A percentile compares a stretch with the other conserved stretches of the same genome.
These are phyloP conservation scores for Felis chaus DNA, from an alignment of 2,113 vertebrate genomes.

Conservation along the genomic window DNA sequence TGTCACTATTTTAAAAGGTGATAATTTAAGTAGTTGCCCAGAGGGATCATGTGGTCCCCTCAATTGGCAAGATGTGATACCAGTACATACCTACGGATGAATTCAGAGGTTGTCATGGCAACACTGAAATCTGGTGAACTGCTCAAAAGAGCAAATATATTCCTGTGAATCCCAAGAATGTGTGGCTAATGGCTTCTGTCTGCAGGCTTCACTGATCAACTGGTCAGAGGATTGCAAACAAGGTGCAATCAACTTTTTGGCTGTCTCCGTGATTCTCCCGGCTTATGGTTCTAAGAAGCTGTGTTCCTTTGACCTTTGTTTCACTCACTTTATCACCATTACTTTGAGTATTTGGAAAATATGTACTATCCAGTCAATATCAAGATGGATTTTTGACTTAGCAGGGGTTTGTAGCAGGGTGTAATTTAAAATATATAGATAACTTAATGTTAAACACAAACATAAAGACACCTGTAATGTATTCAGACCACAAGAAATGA, in stretches of 20 bases:
- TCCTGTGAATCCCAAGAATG: background rate
- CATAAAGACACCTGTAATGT: background rate
- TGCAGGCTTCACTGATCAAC: background rate
- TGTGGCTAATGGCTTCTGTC: background rate
- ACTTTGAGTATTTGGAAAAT: background rate
- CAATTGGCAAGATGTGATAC: conserved; percentile 20
- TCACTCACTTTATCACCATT: background rate
- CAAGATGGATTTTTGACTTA: background rate
- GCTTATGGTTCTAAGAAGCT: background rate
- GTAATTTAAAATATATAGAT: background rate
- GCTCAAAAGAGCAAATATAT: conserved; percentile 17
- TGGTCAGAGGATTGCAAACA: background rate
- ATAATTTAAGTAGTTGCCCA: conserved; percentile 70
- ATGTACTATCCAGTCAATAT: background rate
- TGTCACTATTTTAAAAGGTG: conserved; percentile 71
- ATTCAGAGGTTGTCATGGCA: conserved; percentile 66
- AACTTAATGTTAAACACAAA: background rate
- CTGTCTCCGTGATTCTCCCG: background rate
- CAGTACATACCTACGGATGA: conserved; percentile 48
- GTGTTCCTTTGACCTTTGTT: background rate
- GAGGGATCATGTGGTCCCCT: conserved; percentile 39
- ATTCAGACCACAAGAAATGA: background rate
- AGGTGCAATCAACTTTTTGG: background rate
- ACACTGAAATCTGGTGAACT: conserved; percentile 31
- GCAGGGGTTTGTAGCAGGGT: background rate